Evolutionary conservation across 2,113 vertebrate genomes (phyloP), one percentile per base, ranked within the genome.

Genomic region (Nothoprocta perdicaria): DNA sequence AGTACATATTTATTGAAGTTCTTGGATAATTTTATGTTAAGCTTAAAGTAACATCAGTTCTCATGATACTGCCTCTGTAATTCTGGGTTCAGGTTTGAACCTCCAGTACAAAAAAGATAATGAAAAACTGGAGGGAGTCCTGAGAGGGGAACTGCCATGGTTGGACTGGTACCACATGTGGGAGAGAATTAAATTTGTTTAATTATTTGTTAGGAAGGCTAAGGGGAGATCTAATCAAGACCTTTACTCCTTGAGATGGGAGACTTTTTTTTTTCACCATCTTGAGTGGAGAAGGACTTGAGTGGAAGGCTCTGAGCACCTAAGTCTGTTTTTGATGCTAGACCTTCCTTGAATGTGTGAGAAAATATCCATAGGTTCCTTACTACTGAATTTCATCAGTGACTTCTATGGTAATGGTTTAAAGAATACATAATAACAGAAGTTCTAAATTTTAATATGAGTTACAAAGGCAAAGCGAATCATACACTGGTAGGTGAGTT

Each of bases 191-290:
- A 2, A 2, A 0, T 67, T 75, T 84, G 46, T 72, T 48, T 55
- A 0, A 38, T 38, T 38, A 38, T 38, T 0, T 61, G 76, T 26
- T 48, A 72, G 73, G 40, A 53, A 73, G 55, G 11, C 4, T 40
- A 57, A 45, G 16, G 12, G 3, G 6, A 29, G 23, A 15, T 77
- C 68, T 48, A 77, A 58, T 26, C 89, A n/a, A 69, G 67, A 24
- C 31, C 18, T 46, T 40, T 80, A 0, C 41, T 75, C 43, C 33
- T 27, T 27, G 8, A 24, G 41, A 43, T 0, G 0, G 14, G 2
- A 41, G 72, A 13, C 9, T n/a, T 76, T 80, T 67, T 38, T 43
- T 65, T 12, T 16, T 81, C 16, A n/a, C n/a, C 15, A 4, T 7
- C 6, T 61, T 45, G 35, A 38, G 35, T 2, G 3, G 7, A 23